Evolutionary conservation across 2,888 invertebrate genomes (phyloP).

Genomic region (Julus scanicus): DNA sequence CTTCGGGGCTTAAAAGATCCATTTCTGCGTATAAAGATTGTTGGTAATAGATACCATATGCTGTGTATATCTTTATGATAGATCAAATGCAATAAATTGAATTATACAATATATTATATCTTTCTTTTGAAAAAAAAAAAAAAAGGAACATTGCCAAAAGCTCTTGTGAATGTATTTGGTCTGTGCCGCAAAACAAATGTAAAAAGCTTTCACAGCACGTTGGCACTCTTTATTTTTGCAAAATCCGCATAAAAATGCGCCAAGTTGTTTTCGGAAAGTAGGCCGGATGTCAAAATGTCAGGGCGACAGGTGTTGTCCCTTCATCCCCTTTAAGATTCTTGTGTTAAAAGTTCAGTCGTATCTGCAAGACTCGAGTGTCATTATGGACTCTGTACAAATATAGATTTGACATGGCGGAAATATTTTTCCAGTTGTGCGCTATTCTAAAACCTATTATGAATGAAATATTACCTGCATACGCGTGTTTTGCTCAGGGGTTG

Average conservation of each 20-base stretch:
- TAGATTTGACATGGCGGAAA: neutral
- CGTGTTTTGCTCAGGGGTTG: neutral
- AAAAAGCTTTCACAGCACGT: neutral
- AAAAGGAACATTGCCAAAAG: neutral
- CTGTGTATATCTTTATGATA: neutral
- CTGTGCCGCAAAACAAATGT: neutral
- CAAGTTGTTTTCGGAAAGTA: neutral
- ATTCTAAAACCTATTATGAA: neutral
- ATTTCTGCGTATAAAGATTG: neutral
- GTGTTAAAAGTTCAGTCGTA: neutral
- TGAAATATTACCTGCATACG: neutral
- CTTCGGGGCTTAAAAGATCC: neutral
- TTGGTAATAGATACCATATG: neutral
- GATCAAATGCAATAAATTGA: neutral
- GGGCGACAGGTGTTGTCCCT: neutral
- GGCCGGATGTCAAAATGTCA: neutral
- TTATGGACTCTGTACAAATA: neutral
- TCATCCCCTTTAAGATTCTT: neutral
- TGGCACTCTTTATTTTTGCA: neutral
- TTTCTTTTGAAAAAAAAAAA: no score
- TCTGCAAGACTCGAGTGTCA: neutral
- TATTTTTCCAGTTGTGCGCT: neutral
- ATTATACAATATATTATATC: neutral
- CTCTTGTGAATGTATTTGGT: neutral
- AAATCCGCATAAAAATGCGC: neutral